A percentile compares a stretch with the other conserved stretches of the same genome.
phyloP scores from a whole-genome alignment of 2,113 vertebrate genomes.

The Alaudala cheleensis region DNA sequence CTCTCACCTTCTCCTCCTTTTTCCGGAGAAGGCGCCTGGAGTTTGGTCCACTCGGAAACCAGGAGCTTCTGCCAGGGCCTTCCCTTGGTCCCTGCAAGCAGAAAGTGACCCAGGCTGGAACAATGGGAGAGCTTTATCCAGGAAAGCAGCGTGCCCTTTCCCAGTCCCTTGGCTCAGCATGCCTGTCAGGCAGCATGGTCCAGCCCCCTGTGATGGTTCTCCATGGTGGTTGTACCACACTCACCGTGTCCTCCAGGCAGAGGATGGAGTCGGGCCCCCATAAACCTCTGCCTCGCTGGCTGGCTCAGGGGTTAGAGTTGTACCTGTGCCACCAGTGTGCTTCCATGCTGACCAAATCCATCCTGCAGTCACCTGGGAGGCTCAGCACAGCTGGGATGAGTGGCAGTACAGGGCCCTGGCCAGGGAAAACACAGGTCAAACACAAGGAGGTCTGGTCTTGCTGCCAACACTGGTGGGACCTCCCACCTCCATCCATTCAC shows the following conservation, averaged over 20 bases:
- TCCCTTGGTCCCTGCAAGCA: not conserved
- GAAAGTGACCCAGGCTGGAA: not conserved
- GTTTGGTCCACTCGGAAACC: not conserved
- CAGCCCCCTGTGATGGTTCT: no score
- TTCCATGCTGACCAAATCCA: not conserved
- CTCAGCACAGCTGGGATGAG: fast-evolving
- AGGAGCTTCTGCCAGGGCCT: not conserved
- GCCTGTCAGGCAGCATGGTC: not conserved
- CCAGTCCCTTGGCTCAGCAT: not conserved
- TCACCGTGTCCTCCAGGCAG: not conserved
- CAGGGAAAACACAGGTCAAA: not conserved
- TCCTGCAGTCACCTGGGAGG: not conserved
- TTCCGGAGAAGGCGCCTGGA: conserved; percentile 13
- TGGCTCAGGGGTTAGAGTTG: not conserved
- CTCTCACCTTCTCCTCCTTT: conserved; percentile 40
- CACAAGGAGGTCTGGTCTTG: not conserved
- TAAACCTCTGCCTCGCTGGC: not conserved
- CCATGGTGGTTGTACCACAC: no score
- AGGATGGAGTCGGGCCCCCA: fast-evolving
- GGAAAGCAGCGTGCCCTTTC: conserved; percentile 1
- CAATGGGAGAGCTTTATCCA: conserved; percentile 34
- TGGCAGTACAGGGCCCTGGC: fast-evolving
- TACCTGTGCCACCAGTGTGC: not conserved
- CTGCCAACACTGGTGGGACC: fast-evolving
- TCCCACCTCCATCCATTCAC: not conserved